phyloP scores from a whole-genome alignment of 1,140 invertebrate genomes.

The Trichomalopsis sarcophagae region DNA sequence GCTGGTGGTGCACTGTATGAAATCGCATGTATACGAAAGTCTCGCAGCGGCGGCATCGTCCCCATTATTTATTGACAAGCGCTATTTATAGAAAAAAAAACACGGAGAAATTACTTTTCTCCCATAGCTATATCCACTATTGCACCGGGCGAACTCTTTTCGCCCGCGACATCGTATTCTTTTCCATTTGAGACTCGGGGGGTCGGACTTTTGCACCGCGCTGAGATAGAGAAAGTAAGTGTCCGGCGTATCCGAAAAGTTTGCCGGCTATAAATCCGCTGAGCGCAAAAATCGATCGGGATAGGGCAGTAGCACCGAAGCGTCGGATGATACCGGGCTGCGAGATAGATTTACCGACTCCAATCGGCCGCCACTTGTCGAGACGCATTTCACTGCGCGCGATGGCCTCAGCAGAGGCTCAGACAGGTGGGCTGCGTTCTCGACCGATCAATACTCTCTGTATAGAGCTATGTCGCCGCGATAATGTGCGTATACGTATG shows the following conservation, averaged over 20 bases:
- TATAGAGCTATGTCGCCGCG: background rate
- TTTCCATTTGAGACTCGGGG: background rate
- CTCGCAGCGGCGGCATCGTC: background rate
- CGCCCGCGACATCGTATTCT: background rate
- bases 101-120: background rate
- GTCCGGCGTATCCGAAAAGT: background rate
- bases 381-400: background rate
- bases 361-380: constrained; percentile 4
- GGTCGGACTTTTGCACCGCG: background rate
- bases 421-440: constrained; percentile 13
- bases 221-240: background rate
- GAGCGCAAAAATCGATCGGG: background rate
- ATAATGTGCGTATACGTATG: background rate
- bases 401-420: background rate
- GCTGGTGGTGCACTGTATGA: background rate
- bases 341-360: constrained; percentile 9
- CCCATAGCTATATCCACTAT: background rate
- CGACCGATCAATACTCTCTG: background rate
- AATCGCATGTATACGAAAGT: background rate
- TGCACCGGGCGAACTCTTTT: background rate
- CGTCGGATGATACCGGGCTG: constrained; percentile 10
- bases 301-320: background rate
- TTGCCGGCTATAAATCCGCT: background rate
- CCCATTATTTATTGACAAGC: constrained; percentile 1
- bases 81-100: background rate